phyloP scores from a whole-genome alignment of 2,888 invertebrate genomes.

The Cataglyphis albicans region DNA sequence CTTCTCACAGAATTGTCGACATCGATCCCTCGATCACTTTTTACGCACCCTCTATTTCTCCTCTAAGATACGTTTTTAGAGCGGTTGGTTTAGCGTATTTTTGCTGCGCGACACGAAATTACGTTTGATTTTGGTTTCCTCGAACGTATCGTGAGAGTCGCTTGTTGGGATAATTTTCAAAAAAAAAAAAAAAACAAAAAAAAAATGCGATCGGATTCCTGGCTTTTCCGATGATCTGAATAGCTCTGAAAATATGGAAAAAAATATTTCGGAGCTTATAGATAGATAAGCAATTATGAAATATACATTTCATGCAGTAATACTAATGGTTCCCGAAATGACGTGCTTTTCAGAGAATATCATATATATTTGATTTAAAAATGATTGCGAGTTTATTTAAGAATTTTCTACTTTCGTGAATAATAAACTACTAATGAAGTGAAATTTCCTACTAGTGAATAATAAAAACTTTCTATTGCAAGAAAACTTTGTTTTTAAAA shows the following conservation, averaged over 20 bases:
- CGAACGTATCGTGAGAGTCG: slow-evolving; percentile 54
- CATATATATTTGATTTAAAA: not conserved
- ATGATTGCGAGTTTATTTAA: not conserved
- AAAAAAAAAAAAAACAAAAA: not conserved
- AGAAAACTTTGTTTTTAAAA: slow-evolving; percentile 6
- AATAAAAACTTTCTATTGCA: not conserved
- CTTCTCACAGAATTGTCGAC: slow-evolving; percentile 68
- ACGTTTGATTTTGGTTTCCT: slow-evolving; percentile 66
- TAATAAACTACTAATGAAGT: not conserved
- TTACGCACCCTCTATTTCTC: slow-evolving; percentile 65
- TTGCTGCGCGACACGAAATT: slow-evolving; percentile 58
- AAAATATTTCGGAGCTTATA: slow-evolving; percentile 69
- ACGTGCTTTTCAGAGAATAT: slow-evolving; percentile 7
- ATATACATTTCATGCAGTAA: slow-evolving; percentile 57
- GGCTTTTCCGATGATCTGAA: slow-evolving; percentile 63
- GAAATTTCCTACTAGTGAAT: too few species aligned
- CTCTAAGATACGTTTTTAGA: slow-evolving; percentile 69
- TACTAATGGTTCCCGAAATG: not conserved
- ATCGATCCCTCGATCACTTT: slow-evolving; percentile 71
- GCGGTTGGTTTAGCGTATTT: slow-evolving; percentile 72
- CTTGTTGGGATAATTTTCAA: slow-evolving; percentile 9
- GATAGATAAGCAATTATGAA: slow-evolving; percentile 82
- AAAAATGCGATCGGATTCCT: slow-evolving; percentile 42
- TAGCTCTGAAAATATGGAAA: slow-evolving; percentile 34
- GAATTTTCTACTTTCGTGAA: not conserved